phyloP scores from a whole-genome alignment of 2,888 invertebrate genomes.

The Andrena bucephala region DNA sequence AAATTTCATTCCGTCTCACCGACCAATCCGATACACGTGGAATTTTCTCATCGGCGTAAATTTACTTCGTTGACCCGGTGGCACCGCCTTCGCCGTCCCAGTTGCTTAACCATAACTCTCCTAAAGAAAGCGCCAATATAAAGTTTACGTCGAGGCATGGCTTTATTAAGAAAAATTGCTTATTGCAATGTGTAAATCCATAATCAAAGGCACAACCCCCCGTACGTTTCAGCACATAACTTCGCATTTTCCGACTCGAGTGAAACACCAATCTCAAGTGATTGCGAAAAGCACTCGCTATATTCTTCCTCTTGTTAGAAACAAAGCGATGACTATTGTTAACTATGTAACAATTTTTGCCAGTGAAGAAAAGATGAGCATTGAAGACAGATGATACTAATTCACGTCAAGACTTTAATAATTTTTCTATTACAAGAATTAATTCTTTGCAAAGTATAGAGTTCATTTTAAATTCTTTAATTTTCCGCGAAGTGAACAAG shows the following conservation, averaged over 20 bases:
- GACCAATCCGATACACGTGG: constrained; percentile 62
- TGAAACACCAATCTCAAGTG: constrained; percentile 21
- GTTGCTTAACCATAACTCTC: constrained; percentile 63
- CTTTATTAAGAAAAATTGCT: constrained; percentile 62
- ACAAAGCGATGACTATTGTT: background rate
- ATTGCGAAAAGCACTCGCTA: constrained; percentile 8
- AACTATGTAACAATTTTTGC: background rate
- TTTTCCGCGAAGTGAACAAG: too few relatives aligned
- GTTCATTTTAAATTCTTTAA: too few relatives aligned
- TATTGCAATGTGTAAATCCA: constrained; percentile 48
- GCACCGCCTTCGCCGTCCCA: constrained; percentile 33
- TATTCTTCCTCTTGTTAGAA: background rate
- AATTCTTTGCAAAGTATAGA: background rate
- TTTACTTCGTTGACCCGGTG: constrained; percentile 66
- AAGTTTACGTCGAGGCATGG: constrained; percentile 44
- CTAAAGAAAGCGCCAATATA: constrained; percentile 50
- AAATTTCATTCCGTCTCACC: constrained; percentile 66
- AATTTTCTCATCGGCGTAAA: constrained; percentile 74
- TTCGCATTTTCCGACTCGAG: constrained; percentile 6
- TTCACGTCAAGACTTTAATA: background rate
- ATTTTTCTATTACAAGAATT: background rate
- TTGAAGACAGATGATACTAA: background rate
- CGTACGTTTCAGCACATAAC: constrained; percentile 9
- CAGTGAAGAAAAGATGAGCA: background rate
- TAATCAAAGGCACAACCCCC: constrained; percentile 12